A percentile compares a stretch with the other conserved stretches of the same genome.
Evolutionary conservation across 30 jellyfish, hydroid and myxozoan species (phyloP).

Genomic region (Turritopsis rubra): DNA sequence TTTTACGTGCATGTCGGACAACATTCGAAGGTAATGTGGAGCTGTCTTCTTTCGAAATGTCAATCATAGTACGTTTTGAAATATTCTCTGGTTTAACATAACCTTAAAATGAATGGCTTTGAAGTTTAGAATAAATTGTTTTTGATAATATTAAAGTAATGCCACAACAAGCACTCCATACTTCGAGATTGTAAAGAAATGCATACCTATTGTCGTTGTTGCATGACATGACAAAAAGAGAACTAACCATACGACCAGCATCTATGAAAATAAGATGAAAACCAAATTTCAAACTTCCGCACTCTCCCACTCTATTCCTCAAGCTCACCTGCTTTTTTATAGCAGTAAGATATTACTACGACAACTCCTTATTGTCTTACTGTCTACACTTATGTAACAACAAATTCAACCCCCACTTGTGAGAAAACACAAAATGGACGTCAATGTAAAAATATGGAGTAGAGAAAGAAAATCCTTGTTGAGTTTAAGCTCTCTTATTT

Average conservation of each 20-base stretch:
- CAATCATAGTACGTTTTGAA: background rate
- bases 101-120: background rate
- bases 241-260: background rate
- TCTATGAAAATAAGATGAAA: background rate
- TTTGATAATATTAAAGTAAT: no score
- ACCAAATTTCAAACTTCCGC: background rate
- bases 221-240: background rate
- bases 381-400: background rate
- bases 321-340: background rate
- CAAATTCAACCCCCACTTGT: no score
- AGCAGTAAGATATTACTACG: background rate
- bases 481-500: background rate
- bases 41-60: background rate
- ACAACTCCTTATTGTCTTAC: no score
- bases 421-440: no score
- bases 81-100: conserved; percentile 1
- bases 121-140: no score
- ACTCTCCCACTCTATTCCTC: background rate
- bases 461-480: background rate
- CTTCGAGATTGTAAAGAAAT: no score
- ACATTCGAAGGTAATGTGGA: background rate
- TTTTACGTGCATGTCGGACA: background rate
- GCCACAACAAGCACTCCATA: no score
- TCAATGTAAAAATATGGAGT: no score
- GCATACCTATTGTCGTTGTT: background rate